Percentiles rank a stretch among this genome's conserved stretches.
Evolutionary conservation across 1,140 invertebrate species (phyloP).

Genomic region (Ceratitis capitata): DNA sequence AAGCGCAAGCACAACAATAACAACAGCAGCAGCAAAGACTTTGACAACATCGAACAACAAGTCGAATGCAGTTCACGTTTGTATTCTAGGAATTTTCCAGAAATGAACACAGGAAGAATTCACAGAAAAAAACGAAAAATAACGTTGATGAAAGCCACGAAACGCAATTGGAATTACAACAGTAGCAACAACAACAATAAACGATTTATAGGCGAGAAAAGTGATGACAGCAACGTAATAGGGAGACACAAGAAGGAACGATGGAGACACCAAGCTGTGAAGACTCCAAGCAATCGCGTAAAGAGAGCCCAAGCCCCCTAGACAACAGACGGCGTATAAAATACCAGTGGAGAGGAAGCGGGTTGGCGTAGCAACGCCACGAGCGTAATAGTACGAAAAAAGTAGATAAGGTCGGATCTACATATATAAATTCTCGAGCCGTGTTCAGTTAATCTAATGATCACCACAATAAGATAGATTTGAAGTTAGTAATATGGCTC

Average conservation of each 20-base stretch:
- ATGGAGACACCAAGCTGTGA: neutral
- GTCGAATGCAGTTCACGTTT: neutral
- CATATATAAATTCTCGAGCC: no score
- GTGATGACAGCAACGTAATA: conserved; percentile 2
- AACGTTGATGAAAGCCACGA: conserved; percentile 19
- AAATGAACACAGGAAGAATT: neutral
- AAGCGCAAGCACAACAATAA: neutral
- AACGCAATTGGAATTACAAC: neutral
- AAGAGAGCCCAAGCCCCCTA: no score
- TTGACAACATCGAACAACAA: neutral
- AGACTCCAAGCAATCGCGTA: no score
- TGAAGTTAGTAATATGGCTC: no score
- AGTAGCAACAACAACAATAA: neutral
- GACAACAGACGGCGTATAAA: no score
- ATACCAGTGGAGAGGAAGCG: no score
- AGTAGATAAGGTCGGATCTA: no score
- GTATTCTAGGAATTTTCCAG: neutral
- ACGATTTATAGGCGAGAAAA: conserved; percentile 33
- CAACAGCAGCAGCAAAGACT: neutral
- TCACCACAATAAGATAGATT: no score
- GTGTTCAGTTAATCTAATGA: no score
- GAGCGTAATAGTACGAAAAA: no score
- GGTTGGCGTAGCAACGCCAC: no score
- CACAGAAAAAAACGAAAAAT: neutral
- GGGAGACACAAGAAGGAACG: neutral